Conservation (phyloP, 2,113 vertebrate genomes). For the Periophthalmus modestus region DNA sequence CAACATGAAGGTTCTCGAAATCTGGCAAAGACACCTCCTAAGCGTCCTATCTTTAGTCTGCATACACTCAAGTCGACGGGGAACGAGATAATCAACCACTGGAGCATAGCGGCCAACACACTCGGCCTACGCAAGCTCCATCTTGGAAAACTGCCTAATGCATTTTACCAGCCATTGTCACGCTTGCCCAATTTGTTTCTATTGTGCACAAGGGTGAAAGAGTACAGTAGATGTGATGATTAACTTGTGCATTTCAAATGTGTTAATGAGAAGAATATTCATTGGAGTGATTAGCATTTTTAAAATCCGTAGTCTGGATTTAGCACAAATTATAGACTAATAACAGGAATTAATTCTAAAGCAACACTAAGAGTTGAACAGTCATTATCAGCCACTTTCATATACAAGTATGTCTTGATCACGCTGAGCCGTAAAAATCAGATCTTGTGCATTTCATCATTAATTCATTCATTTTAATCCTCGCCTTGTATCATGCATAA, state of each 20-base stretch:
- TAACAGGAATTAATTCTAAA: neutral
- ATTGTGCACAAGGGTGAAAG: conserved; percentile 3
- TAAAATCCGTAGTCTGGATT: conserved; percentile 7
- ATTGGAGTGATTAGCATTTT: conserved; percentile 8
- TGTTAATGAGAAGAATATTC: neutral
- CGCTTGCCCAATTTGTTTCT: conserved; percentile 24
- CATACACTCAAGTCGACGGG: conserved; percentile 23
- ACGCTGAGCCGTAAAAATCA: neutral
- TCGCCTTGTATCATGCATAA: neutral
- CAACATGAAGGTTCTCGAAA: conserved; percentile 27
- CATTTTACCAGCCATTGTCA: conserved; percentile 25
- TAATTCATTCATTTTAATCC: neutral
- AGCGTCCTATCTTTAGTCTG: conserved; percentile 18
- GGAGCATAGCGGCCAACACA: conserved; percentile 35
- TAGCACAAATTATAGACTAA: neutral
- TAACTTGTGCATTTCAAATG: conserved; percentile 1
- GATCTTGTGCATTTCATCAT: conserved; percentile 12
- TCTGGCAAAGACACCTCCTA: conserved; percentile 25
- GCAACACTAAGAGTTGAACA: conserved; percentile 8
- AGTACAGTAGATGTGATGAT: conserved; percentile 18
- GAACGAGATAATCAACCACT: conserved; percentile 47
- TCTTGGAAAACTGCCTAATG: conserved; percentile 33
- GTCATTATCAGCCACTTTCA: neutral
- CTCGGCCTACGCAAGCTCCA: conserved; percentile 33
- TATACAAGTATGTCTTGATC: neutral